These are phyloP conservation scores for Euwallacea fornicatus DNA, from an alignment of 1,140 invertebrate genomes.

Conservation along the genomic window DNA sequence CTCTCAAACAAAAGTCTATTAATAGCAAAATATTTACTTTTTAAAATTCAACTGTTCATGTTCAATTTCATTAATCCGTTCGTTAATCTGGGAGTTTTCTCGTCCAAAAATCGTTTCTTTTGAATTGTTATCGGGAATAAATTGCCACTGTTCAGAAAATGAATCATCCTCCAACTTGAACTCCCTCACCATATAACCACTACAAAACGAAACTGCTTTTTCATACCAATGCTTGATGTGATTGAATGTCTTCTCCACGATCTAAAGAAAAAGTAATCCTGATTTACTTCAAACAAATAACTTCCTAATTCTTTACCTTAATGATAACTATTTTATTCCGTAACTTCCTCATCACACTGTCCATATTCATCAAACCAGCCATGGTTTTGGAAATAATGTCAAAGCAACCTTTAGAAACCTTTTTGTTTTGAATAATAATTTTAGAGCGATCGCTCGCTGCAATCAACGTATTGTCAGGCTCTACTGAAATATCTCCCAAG, in stretches of 20 bases:
- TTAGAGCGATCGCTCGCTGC: constrained; percentile 17
- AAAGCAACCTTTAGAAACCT: constrained; percentile 34
- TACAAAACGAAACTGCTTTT: constrained; percentile 33
- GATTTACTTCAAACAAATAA: not conserved
- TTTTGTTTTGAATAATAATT: constrained; percentile 34
- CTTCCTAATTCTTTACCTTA: constrained; percentile 14
- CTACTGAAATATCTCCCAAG: too few species aligned
- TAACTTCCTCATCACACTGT: constrained; percentile 41
- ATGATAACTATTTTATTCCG: constrained; percentile 30
- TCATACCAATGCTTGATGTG: constrained; percentile 8
- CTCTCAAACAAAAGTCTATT: not conserved
- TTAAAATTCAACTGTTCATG: not conserved
- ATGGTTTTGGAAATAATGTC: constrained; percentile 40
- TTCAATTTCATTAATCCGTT: too few species aligned
- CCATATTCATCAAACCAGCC: constrained; percentile 42
- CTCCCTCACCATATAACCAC: constrained; percentile 40
- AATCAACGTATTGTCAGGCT: too few species aligned
- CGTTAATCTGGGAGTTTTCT: not conserved
- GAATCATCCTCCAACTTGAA: constrained; percentile 19
- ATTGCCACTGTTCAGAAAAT: constrained; percentile 40
- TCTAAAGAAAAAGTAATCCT: constrained; percentile 5
- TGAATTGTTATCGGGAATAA: constrained; percentile 37
- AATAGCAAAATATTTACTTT: constrained; percentile 10
- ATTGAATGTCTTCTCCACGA: constrained; percentile 37
- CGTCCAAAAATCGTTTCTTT: constrained; percentile 30